phyloP scores from a whole-genome alignment of 1,140 invertebrate species.

The Drosophila cardini region DNA sequence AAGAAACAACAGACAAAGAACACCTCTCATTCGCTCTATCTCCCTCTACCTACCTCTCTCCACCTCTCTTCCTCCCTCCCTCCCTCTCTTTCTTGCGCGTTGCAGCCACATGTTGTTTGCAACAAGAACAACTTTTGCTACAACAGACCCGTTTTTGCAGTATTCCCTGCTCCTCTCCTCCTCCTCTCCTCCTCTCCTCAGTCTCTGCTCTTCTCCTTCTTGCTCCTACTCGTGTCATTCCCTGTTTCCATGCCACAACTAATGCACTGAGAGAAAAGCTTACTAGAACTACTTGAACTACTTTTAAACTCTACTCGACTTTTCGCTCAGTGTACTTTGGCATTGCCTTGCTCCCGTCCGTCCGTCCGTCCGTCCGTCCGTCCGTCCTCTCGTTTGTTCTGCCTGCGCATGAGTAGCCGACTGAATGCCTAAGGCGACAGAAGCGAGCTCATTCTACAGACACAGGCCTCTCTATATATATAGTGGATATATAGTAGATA shows the following conservation, averaged over 20 bases:
- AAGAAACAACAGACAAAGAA: not conserved
- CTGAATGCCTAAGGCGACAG: constrained; percentile 30
- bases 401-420: constrained; percentile 53
- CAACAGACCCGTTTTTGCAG: constrained; percentile 10
- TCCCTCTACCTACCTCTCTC: not conserved
- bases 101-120: constrained; percentile 33
- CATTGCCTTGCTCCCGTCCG: not conserved
- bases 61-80: not conserved
- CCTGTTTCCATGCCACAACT: not conserved
- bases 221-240: not conserved
- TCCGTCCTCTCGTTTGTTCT: constrained; percentile 4
- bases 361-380: not conserved
- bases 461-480: not conserved
- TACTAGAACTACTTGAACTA: no score
- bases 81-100: not conserved
- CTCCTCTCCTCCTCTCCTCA: not conserved
- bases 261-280: no score
- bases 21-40: not conserved
- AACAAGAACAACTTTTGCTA: constrained; percentile 17
- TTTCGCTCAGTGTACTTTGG: no score
- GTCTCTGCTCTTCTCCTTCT: not conserved
- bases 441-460: constrained; percentile 8
- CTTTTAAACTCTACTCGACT: no score
- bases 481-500: not conserved
- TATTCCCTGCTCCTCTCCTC: not conserved